phyloP scores from a whole-genome alignment of 2,888 invertebrate species.

The Leptogaster cylindrica region DNA sequence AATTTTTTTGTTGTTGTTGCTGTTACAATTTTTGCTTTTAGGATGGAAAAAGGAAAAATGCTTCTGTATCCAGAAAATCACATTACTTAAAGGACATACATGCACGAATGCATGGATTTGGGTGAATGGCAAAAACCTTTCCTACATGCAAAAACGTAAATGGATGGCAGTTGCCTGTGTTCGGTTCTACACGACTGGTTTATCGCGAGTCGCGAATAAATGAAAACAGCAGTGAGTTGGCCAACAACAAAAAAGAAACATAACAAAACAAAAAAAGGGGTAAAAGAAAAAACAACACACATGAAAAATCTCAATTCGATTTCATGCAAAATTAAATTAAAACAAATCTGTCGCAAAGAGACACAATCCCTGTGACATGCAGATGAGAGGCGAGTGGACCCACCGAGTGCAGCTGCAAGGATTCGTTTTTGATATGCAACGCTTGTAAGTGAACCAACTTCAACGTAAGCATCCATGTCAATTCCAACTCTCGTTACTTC shows the following conservation, averaged over 20 bases:
- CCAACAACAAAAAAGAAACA: neutral
- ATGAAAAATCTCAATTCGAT: constrained; percentile 46
- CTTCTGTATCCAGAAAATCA: constrained; percentile 21
- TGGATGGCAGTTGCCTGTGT: constrained; percentile 8
- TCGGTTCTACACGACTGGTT: constrained; percentile 16
- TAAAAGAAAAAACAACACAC: too few relatives aligned
- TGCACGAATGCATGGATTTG: constrained; percentile 30
- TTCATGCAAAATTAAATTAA: constrained; percentile 45
- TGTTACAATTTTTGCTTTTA: neutral
- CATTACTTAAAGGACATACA: constrained; percentile 33
- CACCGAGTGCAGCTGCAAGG: constrained; percentile 19
- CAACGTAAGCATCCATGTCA: constrained; percentile 36
- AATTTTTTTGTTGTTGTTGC: neutral
- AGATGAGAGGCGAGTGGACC: constrained; percentile 15
- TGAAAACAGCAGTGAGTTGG: constrained; percentile 30
- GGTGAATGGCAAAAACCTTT: constrained; percentile 23
- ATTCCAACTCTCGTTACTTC: constrained; percentile 30
- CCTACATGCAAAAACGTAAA: constrained; percentile 13
- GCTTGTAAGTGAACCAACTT: constrained; percentile 23
- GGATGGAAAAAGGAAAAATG: neutral
- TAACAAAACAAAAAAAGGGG: too few relatives aligned
- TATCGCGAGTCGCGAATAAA: constrained; percentile 30
- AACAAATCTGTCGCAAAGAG: constrained; percentile 40
- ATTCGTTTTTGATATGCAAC: constrained; percentile 38
- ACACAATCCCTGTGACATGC: constrained; percentile 26